Percentiles rank a stretch among this genome's conserved stretches.
phyloP scores from a whole-genome alignment of 2,888 invertebrate genomes.

The Spatulosminthurus flaviceps region DNA sequence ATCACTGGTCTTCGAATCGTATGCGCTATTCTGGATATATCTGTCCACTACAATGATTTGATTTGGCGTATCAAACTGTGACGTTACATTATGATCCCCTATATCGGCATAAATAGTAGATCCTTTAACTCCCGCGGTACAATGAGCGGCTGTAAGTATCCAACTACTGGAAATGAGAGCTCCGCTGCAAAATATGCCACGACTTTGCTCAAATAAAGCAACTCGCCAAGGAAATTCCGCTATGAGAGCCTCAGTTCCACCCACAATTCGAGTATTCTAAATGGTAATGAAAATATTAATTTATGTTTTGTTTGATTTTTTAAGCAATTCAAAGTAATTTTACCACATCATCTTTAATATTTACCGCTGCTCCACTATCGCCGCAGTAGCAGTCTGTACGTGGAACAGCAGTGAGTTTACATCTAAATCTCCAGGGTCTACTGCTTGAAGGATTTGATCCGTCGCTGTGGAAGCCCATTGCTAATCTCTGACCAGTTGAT shows the following conservation, averaged over 20 bases:
- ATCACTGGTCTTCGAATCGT: conserved; percentile 54
- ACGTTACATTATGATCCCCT: conserved; percentile 55
- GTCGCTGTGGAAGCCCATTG: conserved; percentile 51
- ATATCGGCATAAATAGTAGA: conserved; percentile 42
- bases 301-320: no score
- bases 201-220: not conserved
- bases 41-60: conserved; percentile 48
- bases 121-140: conserved; percentile 31
- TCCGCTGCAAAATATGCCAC: conserved; percentile 40
- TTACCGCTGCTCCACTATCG: conserved; percentile 31
- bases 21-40: conserved; percentile 52
- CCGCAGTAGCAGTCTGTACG: conserved; percentile 33
- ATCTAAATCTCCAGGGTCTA: conserved; percentile 15
- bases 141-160: conserved; percentile 51
- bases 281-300: not conserved
- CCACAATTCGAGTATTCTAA: conserved; percentile 52
- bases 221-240: conserved; percentile 57
- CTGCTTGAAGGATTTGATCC: conserved; percentile 25
- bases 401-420: conserved; percentile 31
- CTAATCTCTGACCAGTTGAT: conserved; percentile 40
- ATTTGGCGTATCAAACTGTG: conserved; percentile 46
- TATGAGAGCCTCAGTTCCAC: conserved; percentile 47
- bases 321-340: no score
- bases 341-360: not conserved
- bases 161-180: conserved; percentile 51